Base-by-base conservation (phyloP, 2,888 invertebrate genomes). In the Spodoptera picta region DNA sequence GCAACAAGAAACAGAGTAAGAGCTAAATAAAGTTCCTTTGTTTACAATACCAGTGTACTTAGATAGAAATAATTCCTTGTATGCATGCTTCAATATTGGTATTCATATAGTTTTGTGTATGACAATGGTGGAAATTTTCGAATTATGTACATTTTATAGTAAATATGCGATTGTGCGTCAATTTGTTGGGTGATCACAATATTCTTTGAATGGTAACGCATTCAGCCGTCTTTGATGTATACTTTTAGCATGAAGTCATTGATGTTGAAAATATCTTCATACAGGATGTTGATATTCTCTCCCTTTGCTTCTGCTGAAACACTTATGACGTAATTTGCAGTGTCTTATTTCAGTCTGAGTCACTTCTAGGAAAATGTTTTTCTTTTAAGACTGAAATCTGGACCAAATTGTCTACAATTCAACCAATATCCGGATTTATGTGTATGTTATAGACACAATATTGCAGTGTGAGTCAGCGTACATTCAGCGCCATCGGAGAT, bases 211-310 rank as follows among this genome's bases (percentile, higher is more conserved):
- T 81, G 80, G 62, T 65, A 70, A 70, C 66, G 67, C 73, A 69
- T 60, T 62, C 54, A 65, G 62, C 47, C 54, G 41, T 49, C 23
- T 7, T 53, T 48, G 44, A 52, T 62, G 78, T 90, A 89, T 90
- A 88, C 88, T 89, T 90, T 89, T 87, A 88, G 85, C 88, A 86
- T 90, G 91, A 91, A 90, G 83, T 90, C 90, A 91, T 84, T 85
- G 73, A 86, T 87, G 86, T 85, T 84, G 83, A 83, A 89, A 87
- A 87, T 89, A 87, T 79, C 67, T 63, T 14, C 42, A 72, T 84
- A 88, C 88, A 90, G 89, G 80, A 53, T 85, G 90, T 63, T 87
- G 23, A 4, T 10, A 59, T 48, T 54, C 9, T 36, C 11, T 24
- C 5, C 46, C 52, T 47, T 42, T 46, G 47, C 44, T 11, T 24